These are phyloP conservation scores for Galbula dea DNA, from an alignment of 2,113 vertebrate species.

Conservation along the genomic window DNA sequence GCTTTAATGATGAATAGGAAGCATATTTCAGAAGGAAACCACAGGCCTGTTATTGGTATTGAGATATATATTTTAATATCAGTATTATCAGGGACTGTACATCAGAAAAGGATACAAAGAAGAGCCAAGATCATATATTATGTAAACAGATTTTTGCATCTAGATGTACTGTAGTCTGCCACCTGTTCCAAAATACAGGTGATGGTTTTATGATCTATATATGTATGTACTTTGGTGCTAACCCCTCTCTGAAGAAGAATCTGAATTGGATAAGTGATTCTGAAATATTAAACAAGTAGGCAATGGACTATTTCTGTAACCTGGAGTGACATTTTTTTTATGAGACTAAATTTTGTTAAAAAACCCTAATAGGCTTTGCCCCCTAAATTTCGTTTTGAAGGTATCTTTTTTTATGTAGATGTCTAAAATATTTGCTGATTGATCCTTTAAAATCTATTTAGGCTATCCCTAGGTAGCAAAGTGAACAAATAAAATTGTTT, in stretches of 20 bases:
- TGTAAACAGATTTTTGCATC: not conserved
- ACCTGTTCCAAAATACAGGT: not conserved
- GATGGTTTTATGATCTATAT: not conserved
- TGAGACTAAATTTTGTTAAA: not conserved
- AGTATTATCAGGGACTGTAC: not conserved
- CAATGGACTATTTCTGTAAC: not conserved
- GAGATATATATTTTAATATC: not conserved
- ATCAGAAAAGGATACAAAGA: not conserved
- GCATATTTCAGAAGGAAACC: not conserved
- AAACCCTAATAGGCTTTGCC: not conserved
- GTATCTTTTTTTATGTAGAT: not conserved
- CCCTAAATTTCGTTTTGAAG: not conserved
- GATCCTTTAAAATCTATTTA: not conserved
- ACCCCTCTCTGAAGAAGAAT: not conserved
- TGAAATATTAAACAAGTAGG: not conserved
- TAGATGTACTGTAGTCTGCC: not conserved
- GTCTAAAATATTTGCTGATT: not conserved
- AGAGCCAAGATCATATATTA: not conserved
- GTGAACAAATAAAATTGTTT: not conserved
- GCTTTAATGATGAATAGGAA: constrained; percentile 16
- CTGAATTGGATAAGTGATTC: not conserved
- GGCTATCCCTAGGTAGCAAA: not conserved
- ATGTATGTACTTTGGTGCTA: not conserved
- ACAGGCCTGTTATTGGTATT: not conserved
- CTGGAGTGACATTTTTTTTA: not conserved